Conservation (phyloP, 2,797 vertebrate species). For the Cichlasoma orientale region DNA sequence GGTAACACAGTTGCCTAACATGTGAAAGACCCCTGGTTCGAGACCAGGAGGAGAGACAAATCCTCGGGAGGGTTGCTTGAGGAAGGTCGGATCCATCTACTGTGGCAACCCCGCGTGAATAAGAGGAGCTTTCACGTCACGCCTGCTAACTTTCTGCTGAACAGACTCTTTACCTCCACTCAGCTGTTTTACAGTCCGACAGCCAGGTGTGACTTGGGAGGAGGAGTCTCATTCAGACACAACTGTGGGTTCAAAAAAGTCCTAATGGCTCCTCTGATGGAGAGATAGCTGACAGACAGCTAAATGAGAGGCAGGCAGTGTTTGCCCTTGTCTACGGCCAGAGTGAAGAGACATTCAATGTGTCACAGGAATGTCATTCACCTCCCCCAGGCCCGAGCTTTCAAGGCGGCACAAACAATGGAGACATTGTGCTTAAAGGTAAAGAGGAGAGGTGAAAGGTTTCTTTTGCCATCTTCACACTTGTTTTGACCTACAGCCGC, state of each 20-base stretch:
- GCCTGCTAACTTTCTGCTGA: fast-evolving
- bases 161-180: neutral
- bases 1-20: neutral
- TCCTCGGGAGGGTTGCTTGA: neutral
- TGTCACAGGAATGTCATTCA: conserved; percentile 71
- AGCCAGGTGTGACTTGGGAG: neutral
- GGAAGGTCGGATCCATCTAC: neutral
- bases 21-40: fast-evolving
- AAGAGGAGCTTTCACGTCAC: fast-evolving
- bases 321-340: conserved; percentile 53
- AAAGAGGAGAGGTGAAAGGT: conserved; percentile 54
- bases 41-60: neutral
- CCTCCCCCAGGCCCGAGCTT: conserved; percentile 54
- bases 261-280: conserved; percentile 32
- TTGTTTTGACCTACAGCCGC: conserved; percentile 24
- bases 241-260: neutral
- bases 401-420: conserved; percentile 64
- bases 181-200: neutral
- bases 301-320: conserved; percentile 40
- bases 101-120: neutral
- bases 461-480: conserved; percentile 38
- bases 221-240: neutral
- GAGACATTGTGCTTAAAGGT: conserved; percentile 56
- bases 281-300: conserved; percentile 40
- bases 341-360: conserved; percentile 56